These are phyloP conservation scores for Thymelicus sylvestris DNA, from an alignment of 2,888 invertebrate genomes.

Conservation along the genomic window DNA sequence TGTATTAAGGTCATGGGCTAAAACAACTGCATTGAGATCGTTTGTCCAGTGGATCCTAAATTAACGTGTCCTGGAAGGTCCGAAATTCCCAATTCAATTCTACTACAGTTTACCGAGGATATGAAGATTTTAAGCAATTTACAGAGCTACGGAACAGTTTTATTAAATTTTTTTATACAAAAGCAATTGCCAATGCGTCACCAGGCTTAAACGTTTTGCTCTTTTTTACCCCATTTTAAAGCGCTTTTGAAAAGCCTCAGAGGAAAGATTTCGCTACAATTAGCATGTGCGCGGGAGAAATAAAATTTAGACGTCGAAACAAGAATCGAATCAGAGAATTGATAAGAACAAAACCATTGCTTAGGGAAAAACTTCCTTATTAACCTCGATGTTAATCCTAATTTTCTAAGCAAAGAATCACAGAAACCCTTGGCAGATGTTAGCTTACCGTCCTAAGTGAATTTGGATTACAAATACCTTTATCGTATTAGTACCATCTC, in stretches of 20 bases:
- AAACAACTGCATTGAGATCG: too few species aligned
- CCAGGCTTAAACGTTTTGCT: slow-evolving; percentile 2
- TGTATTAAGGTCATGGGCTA: too few species aligned
- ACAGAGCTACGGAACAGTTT: background rate
- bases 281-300: background rate
- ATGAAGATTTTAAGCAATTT: background rate
- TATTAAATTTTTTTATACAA: slow-evolving; percentile 2
- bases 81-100: background rate
- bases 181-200: slow-evolving; percentile 4
- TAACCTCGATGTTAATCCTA: background rate
- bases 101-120: background rate
- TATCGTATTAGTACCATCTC: slow-evolving; percentile 12
- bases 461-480: slow-evolving; percentile 20
- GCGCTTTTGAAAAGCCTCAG: slow-evolving; percentile 3
- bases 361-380: background rate
- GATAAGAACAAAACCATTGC: background rate
- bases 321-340: slow-evolving; percentile 4
- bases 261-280: background rate
- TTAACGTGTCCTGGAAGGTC: background rate
- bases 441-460: slow-evolving; percentile 5
- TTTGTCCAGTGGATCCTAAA: background rate
- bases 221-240: slow-evolving; percentile 10
- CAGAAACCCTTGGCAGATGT: background rate
- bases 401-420: slow-evolving; percentile 3
- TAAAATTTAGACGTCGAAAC: background rate